Evolutionary conservation across 1,140 invertebrate genomes (phyloP), one percentile per base, ranked within the genome.

Genomic region (Panagrolaimus sp.): DNA sequence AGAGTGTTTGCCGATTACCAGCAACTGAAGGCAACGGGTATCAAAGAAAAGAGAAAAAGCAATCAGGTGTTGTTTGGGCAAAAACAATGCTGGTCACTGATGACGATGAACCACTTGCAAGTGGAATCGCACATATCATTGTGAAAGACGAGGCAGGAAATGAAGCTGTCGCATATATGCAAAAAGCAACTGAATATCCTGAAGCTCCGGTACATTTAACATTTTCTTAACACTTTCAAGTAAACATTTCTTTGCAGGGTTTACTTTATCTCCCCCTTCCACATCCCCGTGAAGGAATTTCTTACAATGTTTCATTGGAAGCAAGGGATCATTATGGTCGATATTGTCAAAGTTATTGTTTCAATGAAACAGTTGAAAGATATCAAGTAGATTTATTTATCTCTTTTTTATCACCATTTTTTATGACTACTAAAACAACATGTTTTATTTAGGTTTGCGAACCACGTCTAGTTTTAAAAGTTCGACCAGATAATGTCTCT

Each of bases 311-410:
- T 9, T 68, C 70, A 10, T 47, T 82, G 43, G 79, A 80, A 38
- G 80, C 80, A 10, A 67, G 71, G 69, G 80, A 82, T 71, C 71
- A 75, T 46, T 82, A 81, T 44, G 80, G 80, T 28, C 66, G 82
- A 48, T 82, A 82, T 66, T 82, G 80, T 69, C 80, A 82, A 48
- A 76, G 74, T 44, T 82, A 82, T 62, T 82, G 80, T 62, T 73
- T 71, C n/a, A 82, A 82, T 73, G 47, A 32, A 32, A 82, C 80
- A 0, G 65, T 69, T 38, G 76, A 74, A 24, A 76, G 68, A 65
- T 82, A 82, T 72, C 80, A 82, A 55, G 79, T 81, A 73, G 9
- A 4, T 12, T 1, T 10, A 26, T n/a, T 45, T 43, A 12, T 52
- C 21, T 17, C 0, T 45, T 45, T 10, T 44, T 26, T 44, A 38